These are phyloP conservation scores for Tuberolachnus salignus DNA, from an alignment of 2,888 invertebrate species.

Conservation along the genomic window DNA sequence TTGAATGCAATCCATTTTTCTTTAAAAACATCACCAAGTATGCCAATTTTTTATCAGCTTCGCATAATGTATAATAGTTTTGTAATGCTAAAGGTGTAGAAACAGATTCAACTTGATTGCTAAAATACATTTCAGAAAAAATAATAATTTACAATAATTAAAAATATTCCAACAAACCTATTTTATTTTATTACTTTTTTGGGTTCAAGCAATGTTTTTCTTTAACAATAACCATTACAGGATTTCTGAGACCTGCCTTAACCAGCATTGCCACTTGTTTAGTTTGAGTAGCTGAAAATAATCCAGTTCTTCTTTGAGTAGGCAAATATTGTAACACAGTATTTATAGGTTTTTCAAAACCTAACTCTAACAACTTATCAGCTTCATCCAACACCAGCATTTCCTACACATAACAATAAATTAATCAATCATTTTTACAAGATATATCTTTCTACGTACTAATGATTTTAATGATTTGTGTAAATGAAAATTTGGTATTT, in stretches of 20 bases:
- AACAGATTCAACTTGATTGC: conserved; percentile 54
- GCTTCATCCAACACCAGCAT: conserved; percentile 95
- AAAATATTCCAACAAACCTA: not conserved
- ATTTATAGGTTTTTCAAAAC: conserved; percentile 84
- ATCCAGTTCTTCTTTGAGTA: conserved; percentile 89
- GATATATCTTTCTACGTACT: conserved; percentile 65
- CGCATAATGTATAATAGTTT: conserved; percentile 80
- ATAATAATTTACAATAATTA: conserved; percentile 11
- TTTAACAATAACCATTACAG: conserved; percentile 85
- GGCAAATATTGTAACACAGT: conserved; percentile 90
- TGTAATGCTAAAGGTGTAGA: conserved; percentile 65
- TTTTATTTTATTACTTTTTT: conserved; percentile 42
- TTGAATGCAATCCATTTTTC: conserved; percentile 66
- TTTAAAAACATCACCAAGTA: conserved; percentile 80
- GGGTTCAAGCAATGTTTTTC: conserved; percentile 72
- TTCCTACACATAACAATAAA: conserved; percentile 68
- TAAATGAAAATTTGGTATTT: conserved; percentile 71
- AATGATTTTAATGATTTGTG: conserved; percentile 76
- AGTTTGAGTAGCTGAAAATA: conserved; percentile 99
- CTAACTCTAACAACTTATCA: conserved; percentile 89
- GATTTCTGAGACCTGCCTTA: conserved; percentile 91
- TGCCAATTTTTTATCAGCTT: conserved; percentile 81
- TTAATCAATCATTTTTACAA: not conserved
- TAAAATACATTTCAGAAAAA: conserved; percentile 23
- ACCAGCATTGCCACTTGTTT: conserved; percentile 90